Percentiles rank a stretch among this genome's conserved stretches.
These are phyloP conservation scores for Equus przewalskii DNA, from an alignment of 2,113 vertebrate genomes.

Conservation along the genomic window DNA sequence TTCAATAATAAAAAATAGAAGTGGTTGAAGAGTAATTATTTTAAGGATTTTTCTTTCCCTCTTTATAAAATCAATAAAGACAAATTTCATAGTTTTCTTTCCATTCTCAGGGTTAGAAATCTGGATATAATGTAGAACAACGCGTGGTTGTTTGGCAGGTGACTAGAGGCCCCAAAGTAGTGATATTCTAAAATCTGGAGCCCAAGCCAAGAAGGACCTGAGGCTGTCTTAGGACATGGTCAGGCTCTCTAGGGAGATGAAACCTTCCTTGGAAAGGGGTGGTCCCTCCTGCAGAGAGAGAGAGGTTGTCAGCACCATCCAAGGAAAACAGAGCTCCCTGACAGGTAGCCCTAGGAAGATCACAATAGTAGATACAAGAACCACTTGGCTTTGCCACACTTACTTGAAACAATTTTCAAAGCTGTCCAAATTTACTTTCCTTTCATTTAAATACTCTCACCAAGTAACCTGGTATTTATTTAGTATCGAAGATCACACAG, in stretches of 20 bases:
- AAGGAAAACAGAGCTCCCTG: neutral
- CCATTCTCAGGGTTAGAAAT: neutral
- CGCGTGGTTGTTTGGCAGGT: neutral
- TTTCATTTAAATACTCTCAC: slow-evolving; percentile 10
- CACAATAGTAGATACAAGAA: neutral
- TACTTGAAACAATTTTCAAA: neutral
- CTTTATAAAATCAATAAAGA: neutral
- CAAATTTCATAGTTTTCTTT: neutral
- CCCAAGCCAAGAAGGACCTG: neutral
- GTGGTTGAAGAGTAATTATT: neutral
- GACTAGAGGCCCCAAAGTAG: neutral
- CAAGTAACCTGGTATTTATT: neutral
- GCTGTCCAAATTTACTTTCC: neutral
- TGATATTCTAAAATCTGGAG: neutral
- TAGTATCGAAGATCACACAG: neutral
- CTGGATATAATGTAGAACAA: neutral
- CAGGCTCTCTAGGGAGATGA: neutral
- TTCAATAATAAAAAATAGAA: neutral
- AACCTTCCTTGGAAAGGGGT: neutral
- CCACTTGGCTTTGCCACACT: neutral
- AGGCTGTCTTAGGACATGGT: neutral
- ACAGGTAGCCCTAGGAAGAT: neutral
- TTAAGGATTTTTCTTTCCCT: neutral
- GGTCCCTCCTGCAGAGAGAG: neutral
- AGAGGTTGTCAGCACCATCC: neutral